These are phyloP conservation scores for Perizoma affinitatum DNA, from an alignment of 2,888 invertebrate species.

Conservation along the genomic window DNA sequence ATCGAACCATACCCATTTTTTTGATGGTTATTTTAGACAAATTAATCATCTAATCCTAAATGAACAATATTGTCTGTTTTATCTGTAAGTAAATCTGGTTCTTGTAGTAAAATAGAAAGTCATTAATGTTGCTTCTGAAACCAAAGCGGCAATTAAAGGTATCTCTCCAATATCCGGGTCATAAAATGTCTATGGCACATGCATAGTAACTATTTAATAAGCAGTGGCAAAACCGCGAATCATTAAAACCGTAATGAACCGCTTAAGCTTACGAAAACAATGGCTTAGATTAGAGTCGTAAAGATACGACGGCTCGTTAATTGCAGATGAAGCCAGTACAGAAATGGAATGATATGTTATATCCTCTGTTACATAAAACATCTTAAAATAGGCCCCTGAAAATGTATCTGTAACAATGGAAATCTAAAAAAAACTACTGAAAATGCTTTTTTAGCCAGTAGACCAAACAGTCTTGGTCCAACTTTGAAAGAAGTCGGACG, in stretches of 20 bases:
- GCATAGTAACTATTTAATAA: constrained; percentile 1
- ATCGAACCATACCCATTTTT: too few species aligned
- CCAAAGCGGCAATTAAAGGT: constrained; percentile 18
- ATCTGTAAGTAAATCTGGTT: too few species aligned
- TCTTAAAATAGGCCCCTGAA: too few species aligned
- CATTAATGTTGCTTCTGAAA: constrained; percentile 6
- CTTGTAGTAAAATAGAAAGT: too few species aligned
- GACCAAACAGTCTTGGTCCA: too few species aligned
- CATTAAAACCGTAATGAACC: constrained; percentile 30
- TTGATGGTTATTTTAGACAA: too few species aligned
- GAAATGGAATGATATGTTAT: background rate
- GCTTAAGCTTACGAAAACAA: constrained; percentile 30
- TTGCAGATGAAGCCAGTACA: constrained; percentile 3
- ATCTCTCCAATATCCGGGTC: constrained; percentile 20
- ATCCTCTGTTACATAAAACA: background rate
- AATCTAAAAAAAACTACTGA: too few species aligned
- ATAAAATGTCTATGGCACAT: constrained; percentile 2
- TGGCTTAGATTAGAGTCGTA: constrained; percentile 27
- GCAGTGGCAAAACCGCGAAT: constrained; percentile 25
- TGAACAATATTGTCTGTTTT: too few species aligned
- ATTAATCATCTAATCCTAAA: too few species aligned
- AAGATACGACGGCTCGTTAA: constrained; percentile 28
- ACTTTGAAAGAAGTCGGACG: too few species aligned
- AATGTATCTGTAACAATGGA: too few species aligned
- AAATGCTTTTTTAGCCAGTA: too few species aligned